These are phyloP conservation scores for Galagoides demidoff DNA, from an alignment of 2,797 vertebrate species.

Conservation along the genomic window DNA sequence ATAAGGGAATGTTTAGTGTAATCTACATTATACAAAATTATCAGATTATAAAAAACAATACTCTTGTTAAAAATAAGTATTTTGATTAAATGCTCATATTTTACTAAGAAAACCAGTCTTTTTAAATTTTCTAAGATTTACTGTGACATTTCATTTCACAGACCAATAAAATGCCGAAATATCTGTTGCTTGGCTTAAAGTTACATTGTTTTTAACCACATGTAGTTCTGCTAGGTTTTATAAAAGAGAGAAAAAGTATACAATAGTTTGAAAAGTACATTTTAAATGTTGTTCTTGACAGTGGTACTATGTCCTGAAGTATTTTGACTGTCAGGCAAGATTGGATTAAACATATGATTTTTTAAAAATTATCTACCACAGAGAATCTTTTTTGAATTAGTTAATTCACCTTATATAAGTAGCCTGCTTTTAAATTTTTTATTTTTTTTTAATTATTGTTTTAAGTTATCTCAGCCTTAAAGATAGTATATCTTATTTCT, in stretches of 20 bases:
- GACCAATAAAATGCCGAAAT: slow-evolving; percentile 4
- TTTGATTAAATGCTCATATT: slow-evolving; percentile 57
- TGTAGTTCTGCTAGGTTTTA: not conserved
- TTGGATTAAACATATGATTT: slow-evolving; percentile 42
- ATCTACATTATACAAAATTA: slow-evolving; percentile 21
- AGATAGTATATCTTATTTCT: not conserved
- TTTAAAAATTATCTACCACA: not conserved
- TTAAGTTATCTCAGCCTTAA: slow-evolving; percentile 1
- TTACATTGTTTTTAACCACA: slow-evolving; percentile 28
- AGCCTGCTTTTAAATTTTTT: not conserved
- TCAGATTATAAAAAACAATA: slow-evolving; percentile 40
- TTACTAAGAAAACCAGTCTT: slow-evolving; percentile 3
- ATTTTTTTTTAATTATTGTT: not conserved
- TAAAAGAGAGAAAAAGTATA: not conserved
- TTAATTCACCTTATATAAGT: slow-evolving; percentile 17
- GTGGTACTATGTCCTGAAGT: slow-evolving; percentile 11
- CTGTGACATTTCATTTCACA: slow-evolving; percentile 31
- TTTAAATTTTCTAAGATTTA: slow-evolving; percentile 9
- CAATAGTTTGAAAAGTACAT: slow-evolving; percentile 21
- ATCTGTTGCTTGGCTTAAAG: slow-evolving; percentile 42
- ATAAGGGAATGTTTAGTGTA: slow-evolving; percentile 17
- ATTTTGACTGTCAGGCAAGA: not conserved
- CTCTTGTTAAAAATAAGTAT: not conserved
- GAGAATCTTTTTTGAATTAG: not conserved
- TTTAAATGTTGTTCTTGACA: slow-evolving; percentile 10